A percentile compares a stretch with the other conserved stretches of the same genome.
phyloP scores from a whole-genome alignment of 2,888 invertebrate genomes.

The Ariolimax columbianus region DNA sequence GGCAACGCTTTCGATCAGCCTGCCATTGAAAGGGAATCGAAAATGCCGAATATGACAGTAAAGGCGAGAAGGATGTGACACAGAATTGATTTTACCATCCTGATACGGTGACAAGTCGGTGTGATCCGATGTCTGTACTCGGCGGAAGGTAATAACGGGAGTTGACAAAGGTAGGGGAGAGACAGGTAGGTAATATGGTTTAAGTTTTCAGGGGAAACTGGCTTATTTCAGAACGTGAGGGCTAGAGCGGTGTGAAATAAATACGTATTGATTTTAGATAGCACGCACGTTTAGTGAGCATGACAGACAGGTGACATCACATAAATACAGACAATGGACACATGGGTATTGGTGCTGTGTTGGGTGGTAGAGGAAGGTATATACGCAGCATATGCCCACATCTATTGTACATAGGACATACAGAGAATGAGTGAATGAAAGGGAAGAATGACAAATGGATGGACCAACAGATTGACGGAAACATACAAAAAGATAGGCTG shows the following conservation, averaged over 20 bases:
- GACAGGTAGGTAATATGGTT: background rate
- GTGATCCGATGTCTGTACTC: background rate
- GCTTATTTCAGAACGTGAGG: background rate
- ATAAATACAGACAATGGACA: background rate
- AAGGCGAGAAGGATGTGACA: slow-evolving; percentile 13
- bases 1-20: slow-evolving; percentile 41
- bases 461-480: too few relatives aligned
- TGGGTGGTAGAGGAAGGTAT: too few relatives aligned
- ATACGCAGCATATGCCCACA: too few relatives aligned
- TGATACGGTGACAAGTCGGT: background rate
- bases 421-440: too few relatives aligned
- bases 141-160: background rate
- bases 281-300: background rate
- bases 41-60: slow-evolving; percentile 19
- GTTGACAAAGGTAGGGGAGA: slow-evolving; percentile 6
- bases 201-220: background rate
- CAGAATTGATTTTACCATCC: slow-evolving; percentile 25
- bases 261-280: background rate
- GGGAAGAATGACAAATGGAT: too few relatives aligned
- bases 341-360: too few relatives aligned
- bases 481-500: too few relatives aligned
- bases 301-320: slow-evolving; percentile 24
- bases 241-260: background rate
- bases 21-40: background rate
- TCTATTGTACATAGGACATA: too few relatives aligned